Evolutionary conservation across 1,140 invertebrate genomes (phyloP), one percentile per base, ranked within the genome.

Genomic region (Drusus annulatus): DNA sequence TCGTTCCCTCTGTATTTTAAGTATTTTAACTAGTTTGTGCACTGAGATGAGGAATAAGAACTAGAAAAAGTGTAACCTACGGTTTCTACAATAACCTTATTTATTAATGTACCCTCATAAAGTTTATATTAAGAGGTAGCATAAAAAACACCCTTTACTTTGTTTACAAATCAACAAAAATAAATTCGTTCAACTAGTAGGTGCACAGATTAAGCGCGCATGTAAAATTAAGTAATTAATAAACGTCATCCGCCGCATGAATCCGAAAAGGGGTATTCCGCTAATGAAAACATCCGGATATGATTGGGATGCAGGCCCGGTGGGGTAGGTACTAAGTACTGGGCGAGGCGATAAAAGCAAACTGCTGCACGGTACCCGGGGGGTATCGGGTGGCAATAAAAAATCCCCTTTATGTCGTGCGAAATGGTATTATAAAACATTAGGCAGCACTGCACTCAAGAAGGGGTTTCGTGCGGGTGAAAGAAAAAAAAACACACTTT

Each of bases 241-340:
- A 56, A 17, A 56, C 16, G 54, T 1, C 19, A 17, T 56, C 54
- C 5, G 54, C 19, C 4, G 21, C n/a, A 21, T 56, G n/a, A 56
- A 56, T 56, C n/a, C n/a, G n/a, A 56, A 56, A 19, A 17, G n/a
- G 54, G 54, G n/a, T 21, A 56, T 56, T 56, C 21, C n/a, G 21
- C 36, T 45, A 45, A 45, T 45, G 28, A 31, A 21, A 28, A 25
- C n/a, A 25, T 28, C 21, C 62, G 25, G 65, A 69, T 45, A 50
- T 69, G 36, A 69, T 69, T 69, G 65, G 60, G 65, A n/a, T 50
- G 36, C 31, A 69, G 65, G 65, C 7, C 21, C 65, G 65, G 36
- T 28, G 1, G 54, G 60, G 19, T 23, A 28, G 23, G n/a, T 56
- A 3, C 2, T 3, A 0, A 6, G 31, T 36, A 36, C 31, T 45